Evolutionary conservation across 1,140 invertebrate species (phyloP), one percentile per base, ranked within the genome.

Genomic region (Oscheius sp.): DNA sequence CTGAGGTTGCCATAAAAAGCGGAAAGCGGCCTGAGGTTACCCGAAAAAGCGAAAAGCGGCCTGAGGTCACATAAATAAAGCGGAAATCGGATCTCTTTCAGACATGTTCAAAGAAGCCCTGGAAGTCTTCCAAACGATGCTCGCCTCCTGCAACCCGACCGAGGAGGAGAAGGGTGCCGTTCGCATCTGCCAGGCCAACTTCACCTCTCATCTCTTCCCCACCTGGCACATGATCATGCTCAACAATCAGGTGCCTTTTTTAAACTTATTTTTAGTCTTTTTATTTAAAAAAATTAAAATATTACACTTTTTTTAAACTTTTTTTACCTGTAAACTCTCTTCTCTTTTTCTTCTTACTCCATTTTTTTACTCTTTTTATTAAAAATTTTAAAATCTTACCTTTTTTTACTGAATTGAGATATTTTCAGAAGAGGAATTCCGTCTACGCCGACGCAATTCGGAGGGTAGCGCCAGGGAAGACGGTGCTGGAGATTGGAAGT

Each of bases 401-500:
- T n/a, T n/a, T n/a, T n/a, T n/a, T n/a, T n/a, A n/a, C n/a, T n/a
- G n/a, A n/a, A n/a, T n/a, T n/a, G n/a, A n/a, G n/a, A n/a, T n/a
- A n/a, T 23, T 55, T 55, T 20, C 4, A 55, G 49, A 10, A 42
- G 28, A 55, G 49, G 49, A 55, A 55, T 23, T 7, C 7, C 15
- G 4, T 13, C 7, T 55, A 55, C 28, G 7, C 4, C 23, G 49
- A 55, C 7, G 49, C 49, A 7, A 55, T 55, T 26, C 15, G 23
- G 4, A 7, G 28, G 31, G 35, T 63, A 29, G 4, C 10, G 35
- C 18, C 15, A 10, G 61, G 36, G 10, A 38, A 34, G 18, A 10
- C 35, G 7, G 61, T 63, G 7, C n/a, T 63, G 61, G 61, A 63
- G 18, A 63, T 63, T 10, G 61, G 61, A 32, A 18, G 28, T 32